Percentiles rank a stretch among this genome's conserved stretches.
phyloP scores from a whole-genome alignment of 2,888 invertebrate species.

The Nemotelus nigrinus region DNA sequence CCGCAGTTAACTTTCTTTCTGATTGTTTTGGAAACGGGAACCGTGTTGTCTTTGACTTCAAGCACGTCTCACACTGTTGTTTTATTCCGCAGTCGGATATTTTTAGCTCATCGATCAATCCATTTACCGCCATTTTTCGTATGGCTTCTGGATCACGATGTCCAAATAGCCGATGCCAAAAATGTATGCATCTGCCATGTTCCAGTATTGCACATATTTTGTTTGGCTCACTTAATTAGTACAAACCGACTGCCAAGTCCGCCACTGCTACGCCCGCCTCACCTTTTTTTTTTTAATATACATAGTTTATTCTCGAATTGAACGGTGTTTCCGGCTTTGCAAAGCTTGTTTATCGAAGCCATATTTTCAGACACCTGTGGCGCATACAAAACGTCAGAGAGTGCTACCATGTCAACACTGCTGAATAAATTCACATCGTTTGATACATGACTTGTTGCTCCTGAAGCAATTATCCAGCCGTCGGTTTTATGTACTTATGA shows the following conservation, averaged over 20 bases:
- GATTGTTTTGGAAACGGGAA: conserved; percentile 54
- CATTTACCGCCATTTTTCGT: conserved; percentile 40
- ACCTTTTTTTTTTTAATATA: conserved; percentile 23
- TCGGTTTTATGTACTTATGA: not conserved
- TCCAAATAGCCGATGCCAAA: conserved; percentile 12
- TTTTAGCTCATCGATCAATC: conserved; percentile 46
- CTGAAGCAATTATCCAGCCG: conserved; percentile 52
- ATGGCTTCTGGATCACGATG: conserved; percentile 46
- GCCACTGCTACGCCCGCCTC: conserved; percentile 28
- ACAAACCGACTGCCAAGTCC: conserved; percentile 20
- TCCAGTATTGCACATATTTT: not conserved
- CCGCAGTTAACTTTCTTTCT: conserved; percentile 21
- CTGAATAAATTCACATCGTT: conserved; percentile 49
- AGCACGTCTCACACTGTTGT: conserved; percentile 51
- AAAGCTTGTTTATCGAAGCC: conserved; percentile 44
- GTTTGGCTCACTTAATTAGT: conserved; percentile 34
- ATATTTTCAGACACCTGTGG: conserved; percentile 50
- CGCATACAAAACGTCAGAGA: conserved; percentile 47
- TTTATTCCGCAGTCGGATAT: conserved; percentile 48
- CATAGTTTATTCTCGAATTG: conserved; percentile 27
- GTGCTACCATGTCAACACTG: conserved; percentile 40
- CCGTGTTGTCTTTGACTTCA: conserved; percentile 54
- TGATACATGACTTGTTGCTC: conserved; percentile 50
- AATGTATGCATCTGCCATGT: not conserved
- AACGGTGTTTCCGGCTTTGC: conserved; percentile 29